Percentiles rank a stretch among this genome's conserved stretches.
phyloP scores from a whole-genome alignment of 64 coral and sea anemone species.

The Montipora foliosa region DNA sequence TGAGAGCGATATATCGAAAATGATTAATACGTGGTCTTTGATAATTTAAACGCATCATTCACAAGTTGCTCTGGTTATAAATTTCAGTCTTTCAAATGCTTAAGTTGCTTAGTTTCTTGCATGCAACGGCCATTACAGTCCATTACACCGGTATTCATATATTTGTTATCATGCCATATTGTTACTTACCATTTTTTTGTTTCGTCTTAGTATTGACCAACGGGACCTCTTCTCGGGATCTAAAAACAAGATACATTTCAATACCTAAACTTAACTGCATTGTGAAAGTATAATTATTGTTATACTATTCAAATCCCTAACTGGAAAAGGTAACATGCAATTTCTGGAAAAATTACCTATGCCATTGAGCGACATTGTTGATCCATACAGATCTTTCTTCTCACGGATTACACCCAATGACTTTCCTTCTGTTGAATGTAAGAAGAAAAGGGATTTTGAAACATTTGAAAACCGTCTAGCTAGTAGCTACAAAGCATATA shows the following conservation, averaged over 20 bases:
- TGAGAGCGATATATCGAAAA: neutral
- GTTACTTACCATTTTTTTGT: conserved; percentile 86
- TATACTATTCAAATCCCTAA: neutral
- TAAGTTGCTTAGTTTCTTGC: too few species aligned
- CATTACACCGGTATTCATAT: too few species aligned
- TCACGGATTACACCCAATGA: conserved; percentile 34
- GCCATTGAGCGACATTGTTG: conserved; percentile 83
- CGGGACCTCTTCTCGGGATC: conserved; percentile 90
- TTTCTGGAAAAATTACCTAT: conserved; percentile 65
- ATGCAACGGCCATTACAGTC: too few species aligned
- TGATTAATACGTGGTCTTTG: neutral
- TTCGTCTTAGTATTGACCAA: conserved; percentile 89
- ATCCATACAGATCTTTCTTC: conserved; percentile 73
- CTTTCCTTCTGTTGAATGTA: conserved; percentile 9
- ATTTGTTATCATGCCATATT: neutral
- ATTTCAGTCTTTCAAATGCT: too few species aligned
- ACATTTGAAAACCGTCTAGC: neutral
- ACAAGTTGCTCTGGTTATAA: too few species aligned
- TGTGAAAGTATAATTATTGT: neutral
- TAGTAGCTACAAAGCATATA: neutral
- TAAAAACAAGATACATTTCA: neutral
- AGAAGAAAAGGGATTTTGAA: neutral
- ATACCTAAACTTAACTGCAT: too few species aligned
- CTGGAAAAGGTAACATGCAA: too few species aligned
- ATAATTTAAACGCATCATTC: too few species aligned